Conservation (phyloP, 1,140 invertebrate genomes). For the Psix sp. region DNA sequence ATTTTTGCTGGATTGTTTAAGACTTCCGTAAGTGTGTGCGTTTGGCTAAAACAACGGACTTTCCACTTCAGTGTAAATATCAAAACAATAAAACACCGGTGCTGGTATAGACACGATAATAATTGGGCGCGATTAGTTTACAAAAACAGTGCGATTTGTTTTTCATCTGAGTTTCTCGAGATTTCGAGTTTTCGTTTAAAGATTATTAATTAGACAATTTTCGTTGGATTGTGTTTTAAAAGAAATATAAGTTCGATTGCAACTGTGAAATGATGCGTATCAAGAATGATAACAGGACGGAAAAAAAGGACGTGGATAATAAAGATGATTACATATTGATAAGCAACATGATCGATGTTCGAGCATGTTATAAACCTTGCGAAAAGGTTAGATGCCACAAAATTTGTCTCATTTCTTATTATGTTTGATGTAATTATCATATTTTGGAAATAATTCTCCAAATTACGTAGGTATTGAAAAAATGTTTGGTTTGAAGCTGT, state of each 20-base stretch:
- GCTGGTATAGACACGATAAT: slow-evolving; percentile 12
- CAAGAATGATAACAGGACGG: slow-evolving; percentile 64
- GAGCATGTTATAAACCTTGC: slow-evolving; percentile 77
- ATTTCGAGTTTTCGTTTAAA: not conserved
- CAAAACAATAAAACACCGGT: slow-evolving; percentile 45
- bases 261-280: slow-evolving; percentile 69
- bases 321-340: slow-evolving; percentile 70
- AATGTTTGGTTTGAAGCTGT: no score
- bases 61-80: slow-evolving; percentile 30
- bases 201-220: not conserved
- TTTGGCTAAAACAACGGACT: slow-evolving; percentile 5
- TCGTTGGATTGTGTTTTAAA: no score
- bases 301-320: slow-evolving; percentile 66
- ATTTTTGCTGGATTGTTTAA: no score
- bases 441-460: not conserved
- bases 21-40: no score
- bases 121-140: slow-evolving; percentile 7
- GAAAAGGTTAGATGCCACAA: slow-evolving; percentile 72
- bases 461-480: no score
- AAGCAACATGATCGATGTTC: slow-evolving; percentile 76
- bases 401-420: not conserved
- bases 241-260: not conserved
- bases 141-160: not conserved
- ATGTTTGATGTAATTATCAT: not conserved
- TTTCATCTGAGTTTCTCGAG: not conserved